phyloP scores from a whole-genome alignment of 2,888 invertebrate genomes.

The Harpalus rubripes region DNA sequence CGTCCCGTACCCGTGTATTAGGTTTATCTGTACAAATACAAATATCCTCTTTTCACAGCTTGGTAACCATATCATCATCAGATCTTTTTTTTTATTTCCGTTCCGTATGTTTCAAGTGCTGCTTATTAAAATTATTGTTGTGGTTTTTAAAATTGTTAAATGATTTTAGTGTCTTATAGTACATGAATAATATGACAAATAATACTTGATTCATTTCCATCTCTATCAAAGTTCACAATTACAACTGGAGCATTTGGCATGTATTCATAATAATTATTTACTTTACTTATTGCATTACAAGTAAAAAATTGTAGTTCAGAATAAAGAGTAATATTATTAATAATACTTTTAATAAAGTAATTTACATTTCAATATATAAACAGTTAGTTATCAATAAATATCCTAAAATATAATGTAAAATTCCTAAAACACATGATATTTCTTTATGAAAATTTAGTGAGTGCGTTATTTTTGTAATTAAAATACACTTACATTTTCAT shows the following conservation, averaged over 20 bases:
- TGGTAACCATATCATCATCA: conserved; percentile 15
- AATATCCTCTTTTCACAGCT: conserved; percentile 36
- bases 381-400: conserved; percentile 52
- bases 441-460: conserved; percentile 62
- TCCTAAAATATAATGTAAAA: conserved; percentile 57
- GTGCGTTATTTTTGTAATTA: conserved; percentile 66
- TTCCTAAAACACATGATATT: conserved; percentile 45
- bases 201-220: conserved; percentile 18
- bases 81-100: conserved; percentile 23
- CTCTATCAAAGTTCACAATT: conserved; percentile 35
- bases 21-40: conserved; percentile 51
- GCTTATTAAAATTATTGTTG: conserved; percentile 52
- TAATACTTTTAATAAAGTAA: conserved; percentile 47
- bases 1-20: background rate
- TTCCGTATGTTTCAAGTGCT: conserved; percentile 56
- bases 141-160: conserved; percentile 44
- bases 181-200: conserved; percentile 10
- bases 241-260: conserved; percentile 46
- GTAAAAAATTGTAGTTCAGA: conserved; percentile 57
- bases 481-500: conserved; percentile 64
- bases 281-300: conserved; percentile 48
- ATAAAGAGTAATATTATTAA: conserved; percentile 51
- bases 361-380: conserved; percentile 51
- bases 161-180: conserved; percentile 39
- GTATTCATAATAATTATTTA: conserved; percentile 53